Evolutionary conservation across 2,888 invertebrate species (phyloP).

Genomic region (Ethmia dodecea): DNA sequence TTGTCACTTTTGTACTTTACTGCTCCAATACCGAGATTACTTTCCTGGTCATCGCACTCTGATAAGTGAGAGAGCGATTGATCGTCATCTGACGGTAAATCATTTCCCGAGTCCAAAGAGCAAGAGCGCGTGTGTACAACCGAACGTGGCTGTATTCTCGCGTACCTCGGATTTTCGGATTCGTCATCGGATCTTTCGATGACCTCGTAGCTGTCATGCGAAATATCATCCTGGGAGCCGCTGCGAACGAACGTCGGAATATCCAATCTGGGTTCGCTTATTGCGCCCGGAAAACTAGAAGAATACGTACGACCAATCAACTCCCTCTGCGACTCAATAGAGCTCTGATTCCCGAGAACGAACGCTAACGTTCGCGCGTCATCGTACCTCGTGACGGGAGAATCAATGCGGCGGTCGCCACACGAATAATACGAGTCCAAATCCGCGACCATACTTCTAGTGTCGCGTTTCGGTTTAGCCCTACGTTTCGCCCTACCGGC

Average conservation of each 20-base stretch:
- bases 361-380: conserved; percentile 75
- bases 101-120: conserved; percentile 87
- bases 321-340: conserved; percentile 83
- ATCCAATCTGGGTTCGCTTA: conserved; percentile 82
- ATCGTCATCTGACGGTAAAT: conserved; percentile 85
- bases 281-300: conserved; percentile 91
- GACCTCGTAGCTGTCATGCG: conserved; percentile 92
- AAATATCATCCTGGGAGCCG: conserved; percentile 90
- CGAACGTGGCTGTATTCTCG: conserved; percentile 43
- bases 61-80: conserved; percentile 75
- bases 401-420: conserved; percentile 77
- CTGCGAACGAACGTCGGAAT: conserved; percentile 80
- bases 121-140: conserved; percentile 80
- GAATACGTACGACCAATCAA: conserved; percentile 86
- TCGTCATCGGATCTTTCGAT: conserved; percentile 86
- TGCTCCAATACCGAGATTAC: conserved; percentile 75
- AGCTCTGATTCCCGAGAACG: conserved; percentile 57
- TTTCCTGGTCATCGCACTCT: conserved; percentile 72
- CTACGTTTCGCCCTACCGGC: conserved; percentile 81
- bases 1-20: conserved; percentile 82
- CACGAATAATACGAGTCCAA: conserved; percentile 54
- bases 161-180: conserved; percentile 55
- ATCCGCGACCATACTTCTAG: conserved; percentile 51
- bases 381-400: conserved; percentile 81
- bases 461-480: conserved; percentile 53